These are phyloP conservation scores for Drosophila pegasa DNA, from an alignment of 2,888 invertebrate species.

Conservation along the genomic window DNA sequence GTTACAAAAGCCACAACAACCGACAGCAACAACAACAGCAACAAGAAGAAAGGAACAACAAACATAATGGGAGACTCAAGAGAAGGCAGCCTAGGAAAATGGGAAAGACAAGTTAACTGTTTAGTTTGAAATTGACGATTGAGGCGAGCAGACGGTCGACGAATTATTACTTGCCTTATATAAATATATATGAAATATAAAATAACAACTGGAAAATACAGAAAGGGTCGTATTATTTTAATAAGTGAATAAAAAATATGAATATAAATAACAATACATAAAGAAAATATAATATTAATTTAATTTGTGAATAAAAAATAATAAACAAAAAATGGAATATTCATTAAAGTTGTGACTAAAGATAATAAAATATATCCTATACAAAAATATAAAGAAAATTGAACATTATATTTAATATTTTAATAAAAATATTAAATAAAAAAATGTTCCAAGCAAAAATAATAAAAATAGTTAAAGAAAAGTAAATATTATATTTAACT, in stretches of 20 bases:
- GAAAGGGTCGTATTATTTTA: too few relatives aligned
- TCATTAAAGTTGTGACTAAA: too few relatives aligned
- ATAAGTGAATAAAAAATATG: not conserved
- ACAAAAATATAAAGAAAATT: too few relatives aligned
- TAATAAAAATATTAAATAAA: too few relatives aligned
- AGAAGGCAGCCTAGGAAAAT: conserved; percentile 37
- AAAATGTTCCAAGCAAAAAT: too few relatives aligned
- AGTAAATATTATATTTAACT: too few relatives aligned
- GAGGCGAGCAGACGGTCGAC: conserved; percentile 43
- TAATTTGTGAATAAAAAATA: too few relatives aligned
- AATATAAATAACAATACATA: not conserved
- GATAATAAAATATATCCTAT: too few relatives aligned
- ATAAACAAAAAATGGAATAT: too few relatives aligned
- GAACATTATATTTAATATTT: too few relatives aligned
- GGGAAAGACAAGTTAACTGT: conserved; percentile 40
- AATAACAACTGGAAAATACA: not conserved
- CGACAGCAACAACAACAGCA: conserved; percentile 40
- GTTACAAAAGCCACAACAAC: conserved; percentile 48
- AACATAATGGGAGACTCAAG: conserved; percentile 9
- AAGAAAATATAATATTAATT: not conserved
- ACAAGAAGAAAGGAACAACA: conserved; percentile 30
- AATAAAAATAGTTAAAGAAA: too few relatives aligned
- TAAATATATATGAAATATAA: not conserved
- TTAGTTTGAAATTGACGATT: conserved; percentile 62
- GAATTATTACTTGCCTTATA: conserved; percentile 3